Evolutionary conservation across 1,140 invertebrate species (phyloP).

Genomic region (Magallana gigas): DNA sequence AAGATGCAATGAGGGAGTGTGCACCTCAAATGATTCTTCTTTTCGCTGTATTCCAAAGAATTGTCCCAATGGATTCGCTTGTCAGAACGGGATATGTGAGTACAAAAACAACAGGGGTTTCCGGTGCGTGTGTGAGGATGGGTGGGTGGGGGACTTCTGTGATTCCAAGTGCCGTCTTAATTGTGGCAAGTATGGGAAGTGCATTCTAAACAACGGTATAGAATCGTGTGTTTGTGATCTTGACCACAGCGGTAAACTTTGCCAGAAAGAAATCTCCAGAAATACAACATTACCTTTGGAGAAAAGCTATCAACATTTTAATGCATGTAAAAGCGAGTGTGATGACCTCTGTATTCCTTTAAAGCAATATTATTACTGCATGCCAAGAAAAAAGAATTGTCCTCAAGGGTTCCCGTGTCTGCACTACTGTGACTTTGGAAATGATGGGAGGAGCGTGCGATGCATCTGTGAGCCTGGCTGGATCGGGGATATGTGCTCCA

Average conservation of each 20-base stretch:
- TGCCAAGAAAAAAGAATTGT: not conserved
- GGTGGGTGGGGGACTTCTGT: slow-evolving; percentile 15
- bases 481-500: slow-evolving; percentile 66
- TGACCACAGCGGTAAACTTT: not conserved
- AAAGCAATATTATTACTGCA: not conserved
- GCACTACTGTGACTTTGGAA: not conserved
- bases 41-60: slow-evolving; percentile 1
- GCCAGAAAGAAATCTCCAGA: not conserved
- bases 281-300: not conserved
- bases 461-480: slow-evolving; percentile 68
- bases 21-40: not conserved
- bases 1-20: not conserved
- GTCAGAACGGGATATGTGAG: not conserved
- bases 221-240: slow-evolving; percentile 1
- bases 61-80: not conserved
- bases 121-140: not conserved
- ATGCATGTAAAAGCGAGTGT: not conserved
- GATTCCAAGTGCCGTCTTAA: not conserved
- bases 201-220: not conserved
- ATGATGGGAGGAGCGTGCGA: not conserved
- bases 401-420: not conserved
- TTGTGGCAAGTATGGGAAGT: slow-evolving; percentile 4
- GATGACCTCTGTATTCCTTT: not conserved
- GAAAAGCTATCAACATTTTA: not conserved
- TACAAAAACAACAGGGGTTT: not conserved